Evolutionary conservation across 2,113 vertebrate species (phyloP).

Genomic region (Columbina picui): DNA sequence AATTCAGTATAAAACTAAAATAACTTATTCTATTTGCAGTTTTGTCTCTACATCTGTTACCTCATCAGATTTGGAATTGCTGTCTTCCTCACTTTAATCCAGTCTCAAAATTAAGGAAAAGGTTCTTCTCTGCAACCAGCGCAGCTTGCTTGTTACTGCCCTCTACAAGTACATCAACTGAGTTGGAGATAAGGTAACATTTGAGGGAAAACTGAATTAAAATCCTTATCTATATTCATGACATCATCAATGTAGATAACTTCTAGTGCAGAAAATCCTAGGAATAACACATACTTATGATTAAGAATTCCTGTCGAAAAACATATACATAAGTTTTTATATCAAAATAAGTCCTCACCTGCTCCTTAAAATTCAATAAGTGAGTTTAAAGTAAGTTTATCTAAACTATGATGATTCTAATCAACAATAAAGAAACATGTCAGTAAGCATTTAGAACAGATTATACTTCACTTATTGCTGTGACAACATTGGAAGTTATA

Average conservation of each 20-base stretch:
- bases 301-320: background rate
- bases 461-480: background rate
- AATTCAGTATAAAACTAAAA: background rate
- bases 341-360: background rate
- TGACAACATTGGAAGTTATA: background rate
- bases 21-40: background rate
- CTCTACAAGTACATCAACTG: background rate
- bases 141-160: background rate
- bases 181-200: background rate
- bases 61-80: background rate
- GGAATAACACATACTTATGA: background rate
- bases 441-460: background rate
- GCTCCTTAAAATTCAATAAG: background rate
- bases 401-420: background rate
- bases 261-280: background rate
- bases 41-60: constrained; percentile 33
- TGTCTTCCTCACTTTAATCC: background rate
- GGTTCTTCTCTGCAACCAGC: constrained; percentile 4
- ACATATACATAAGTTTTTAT: background rate
- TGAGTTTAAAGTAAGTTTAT: background rate
- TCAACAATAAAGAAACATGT: background rate
- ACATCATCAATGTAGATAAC: background rate
- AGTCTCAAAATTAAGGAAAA: constrained; percentile 21
- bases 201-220: background rate
- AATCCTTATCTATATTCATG: background rate